Conservation (phyloP, 2,113 vertebrate genomes). For the Apteryx mantelli region DNA sequence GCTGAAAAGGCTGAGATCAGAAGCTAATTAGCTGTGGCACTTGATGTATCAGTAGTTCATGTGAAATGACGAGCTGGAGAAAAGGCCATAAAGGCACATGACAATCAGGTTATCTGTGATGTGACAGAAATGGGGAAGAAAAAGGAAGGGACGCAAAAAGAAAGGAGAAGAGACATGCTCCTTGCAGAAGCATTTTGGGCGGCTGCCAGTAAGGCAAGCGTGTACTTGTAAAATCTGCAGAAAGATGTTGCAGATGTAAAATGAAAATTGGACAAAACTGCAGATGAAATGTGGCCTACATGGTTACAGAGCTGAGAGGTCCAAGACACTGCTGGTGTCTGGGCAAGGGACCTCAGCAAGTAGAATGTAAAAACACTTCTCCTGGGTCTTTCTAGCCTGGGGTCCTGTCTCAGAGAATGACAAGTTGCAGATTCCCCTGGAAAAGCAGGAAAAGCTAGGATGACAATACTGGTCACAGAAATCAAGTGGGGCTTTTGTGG, state of each 20-base stretch:
- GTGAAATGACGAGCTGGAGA: slow-evolving; percentile 17
- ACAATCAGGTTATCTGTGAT: not conserved
- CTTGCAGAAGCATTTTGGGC: not conserved
- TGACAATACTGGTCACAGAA: not conserved
- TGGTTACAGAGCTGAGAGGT: not conserved
- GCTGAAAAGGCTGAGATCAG: slow-evolving; percentile 39
- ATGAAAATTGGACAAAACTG: not conserved
- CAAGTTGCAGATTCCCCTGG: not conserved
- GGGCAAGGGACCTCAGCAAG: not conserved
- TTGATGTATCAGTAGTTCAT: slow-evolving; percentile 25
- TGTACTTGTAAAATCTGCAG: not conserved
- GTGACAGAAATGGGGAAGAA: not conserved
- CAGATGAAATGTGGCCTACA: rapidly evolving
- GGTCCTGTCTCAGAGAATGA: not conserved
- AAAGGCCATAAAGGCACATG: not conserved
- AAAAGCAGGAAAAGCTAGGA: not conserved
- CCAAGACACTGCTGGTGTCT: not conserved
- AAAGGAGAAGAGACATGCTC: not conserved
- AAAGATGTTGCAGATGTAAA: not conserved
- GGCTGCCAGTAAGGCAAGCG: not conserved
- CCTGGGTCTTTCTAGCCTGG: not conserved
- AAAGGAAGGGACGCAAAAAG: not conserved
- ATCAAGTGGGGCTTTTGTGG: not conserved
- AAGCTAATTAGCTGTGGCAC: slow-evolving; percentile 33
- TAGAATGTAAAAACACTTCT: not conserved